Evolutionary conservation across 1,140 invertebrate genomes (phyloP).

Genomic region (Drosophila dunni): DNA sequence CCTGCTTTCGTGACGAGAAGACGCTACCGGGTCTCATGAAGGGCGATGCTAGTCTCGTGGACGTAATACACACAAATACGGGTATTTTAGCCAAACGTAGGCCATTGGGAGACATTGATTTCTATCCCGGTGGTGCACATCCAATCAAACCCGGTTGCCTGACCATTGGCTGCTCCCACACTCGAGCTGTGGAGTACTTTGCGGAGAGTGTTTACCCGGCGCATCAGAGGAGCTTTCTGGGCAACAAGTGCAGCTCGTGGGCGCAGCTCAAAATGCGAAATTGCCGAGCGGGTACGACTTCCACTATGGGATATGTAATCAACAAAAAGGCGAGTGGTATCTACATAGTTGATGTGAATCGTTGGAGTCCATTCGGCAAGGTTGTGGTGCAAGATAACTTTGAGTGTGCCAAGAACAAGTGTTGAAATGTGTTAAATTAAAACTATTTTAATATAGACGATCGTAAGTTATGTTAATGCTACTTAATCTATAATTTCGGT

Average conservation of each 20-base stretch:
- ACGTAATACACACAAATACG: slow-evolving; percentile 91
- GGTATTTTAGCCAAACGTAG: slow-evolving; percentile 87
- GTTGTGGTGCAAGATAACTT: neutral
- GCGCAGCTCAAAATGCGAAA: slow-evolving; percentile 35
- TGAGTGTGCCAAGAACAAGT: slow-evolving; percentile 23
- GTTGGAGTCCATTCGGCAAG: slow-evolving; percentile 61
- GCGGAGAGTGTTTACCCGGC: slow-evolving; percentile 86
- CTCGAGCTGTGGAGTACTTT: slow-evolving; percentile 87
- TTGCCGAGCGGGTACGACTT: slow-evolving; percentile 32
- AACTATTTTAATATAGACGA: neutral
- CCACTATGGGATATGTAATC: slow-evolving; percentile 70
- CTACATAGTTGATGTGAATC: slow-evolving; percentile 67
- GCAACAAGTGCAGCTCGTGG: slow-evolving; percentile 64
- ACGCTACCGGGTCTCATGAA: slow-evolving; percentile 85
- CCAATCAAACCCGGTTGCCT: slow-evolving; percentile 85
- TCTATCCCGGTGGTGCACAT: slow-evolving; percentile 87
- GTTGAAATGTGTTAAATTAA: neutral
- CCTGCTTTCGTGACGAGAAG: slow-evolving; percentile 86
- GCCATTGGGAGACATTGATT: slow-evolving; percentile 88
- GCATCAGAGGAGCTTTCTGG: slow-evolving; percentile 68
- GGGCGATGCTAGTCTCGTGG: slow-evolving; percentile 87
- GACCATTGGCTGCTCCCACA: slow-evolving; percentile 87
- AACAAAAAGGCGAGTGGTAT: slow-evolving; percentile 58
- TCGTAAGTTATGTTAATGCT: neutral
- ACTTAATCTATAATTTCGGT: slow-evolving; percentile 66